Conservation (phyloP, 2,888 invertebrate genomes). For the Archips xylosteana region DNA sequence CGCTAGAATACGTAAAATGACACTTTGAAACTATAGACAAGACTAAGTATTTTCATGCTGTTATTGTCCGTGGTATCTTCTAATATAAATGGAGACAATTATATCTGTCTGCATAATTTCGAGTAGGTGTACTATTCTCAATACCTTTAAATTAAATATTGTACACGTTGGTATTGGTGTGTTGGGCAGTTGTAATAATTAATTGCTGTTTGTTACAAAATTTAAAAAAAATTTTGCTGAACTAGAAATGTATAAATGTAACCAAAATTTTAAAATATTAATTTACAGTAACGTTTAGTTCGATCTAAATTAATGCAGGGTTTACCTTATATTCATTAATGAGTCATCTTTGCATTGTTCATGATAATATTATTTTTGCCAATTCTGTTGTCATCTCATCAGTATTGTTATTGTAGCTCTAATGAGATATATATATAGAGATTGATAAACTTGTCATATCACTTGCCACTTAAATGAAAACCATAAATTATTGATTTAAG, state of each 20-base stretch:
- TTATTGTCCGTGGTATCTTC: conserved; percentile 41
- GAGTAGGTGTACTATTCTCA: conserved; percentile 39
- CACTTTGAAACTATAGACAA: conserved; percentile 42
- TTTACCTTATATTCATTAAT: conserved; percentile 60
- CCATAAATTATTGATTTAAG: conserved; percentile 63
- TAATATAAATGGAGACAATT: conserved; percentile 41
- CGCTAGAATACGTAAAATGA: conserved; percentile 59
- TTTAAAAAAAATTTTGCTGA: conserved; percentile 55
- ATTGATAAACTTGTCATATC: conserved; percentile 83
- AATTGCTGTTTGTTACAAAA: conserved; percentile 65
- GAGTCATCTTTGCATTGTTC: conserved; percentile 58
- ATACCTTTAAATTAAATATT: conserved; percentile 46
- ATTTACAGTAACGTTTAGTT: conserved; percentile 54
- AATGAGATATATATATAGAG: conserved; percentile 56
- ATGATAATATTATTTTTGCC: conserved; percentile 48
- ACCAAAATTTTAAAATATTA: conserved; percentile 49
- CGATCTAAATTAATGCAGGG: conserved; percentile 63
- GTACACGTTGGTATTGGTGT: conserved; percentile 59
- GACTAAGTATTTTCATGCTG: conserved; percentile 39
- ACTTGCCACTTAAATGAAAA: conserved; percentile 84
- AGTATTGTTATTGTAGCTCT: conserved; percentile 52
- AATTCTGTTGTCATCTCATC: conserved; percentile 44
- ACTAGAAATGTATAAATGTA: conserved; percentile 58
- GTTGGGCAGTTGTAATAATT: conserved; percentile 65
- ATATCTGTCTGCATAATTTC: conserved; percentile 41